phyloP scores from a whole-genome alignment of 2,113 vertebrate genomes.

The Egretta garzetta region DNA sequence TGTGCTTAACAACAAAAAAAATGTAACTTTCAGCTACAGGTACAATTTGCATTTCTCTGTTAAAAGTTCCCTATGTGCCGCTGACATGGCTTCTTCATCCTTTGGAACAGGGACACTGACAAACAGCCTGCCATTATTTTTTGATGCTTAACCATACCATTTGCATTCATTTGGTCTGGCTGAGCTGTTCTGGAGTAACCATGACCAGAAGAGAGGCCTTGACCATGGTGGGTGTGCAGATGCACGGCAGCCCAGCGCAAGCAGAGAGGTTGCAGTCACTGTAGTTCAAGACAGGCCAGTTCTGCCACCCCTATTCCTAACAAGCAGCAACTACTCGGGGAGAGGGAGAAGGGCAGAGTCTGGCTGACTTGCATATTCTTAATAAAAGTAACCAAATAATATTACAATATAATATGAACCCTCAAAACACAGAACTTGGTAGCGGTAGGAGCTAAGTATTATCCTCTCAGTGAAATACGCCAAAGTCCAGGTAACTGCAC shows the following conservation, averaged over 20 bases:
- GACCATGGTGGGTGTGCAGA: rapidly evolving
- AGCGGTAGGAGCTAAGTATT: neutral
- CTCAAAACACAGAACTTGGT: neutral
- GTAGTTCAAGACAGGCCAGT: neutral
- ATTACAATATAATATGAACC: neutral
- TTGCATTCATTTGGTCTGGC: neutral
- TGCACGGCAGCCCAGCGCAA: rapidly evolving
- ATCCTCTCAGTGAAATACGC: neutral
- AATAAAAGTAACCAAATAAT: neutral
- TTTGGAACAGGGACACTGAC: neutral
- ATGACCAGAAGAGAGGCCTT: neutral
- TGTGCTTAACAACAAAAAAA: neutral
- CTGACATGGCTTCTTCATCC: neutral
- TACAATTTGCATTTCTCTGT: neutral
- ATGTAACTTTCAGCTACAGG: neutral
- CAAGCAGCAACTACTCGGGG: neutral
- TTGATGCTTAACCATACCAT: neutral
- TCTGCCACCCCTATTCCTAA: neutral
- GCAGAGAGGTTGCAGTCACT: neutral
- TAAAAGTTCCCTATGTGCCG: neutral
- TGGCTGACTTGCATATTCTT: neutral
- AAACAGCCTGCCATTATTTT: neutral
- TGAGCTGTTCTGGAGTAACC: neutral
- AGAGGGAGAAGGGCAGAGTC: neutral
- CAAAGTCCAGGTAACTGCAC: neutral